These are phyloP conservation scores for Zelostemma sp. DNA, from an alignment of 1,140 invertebrate genomes.

Conservation along the genomic window DNA sequence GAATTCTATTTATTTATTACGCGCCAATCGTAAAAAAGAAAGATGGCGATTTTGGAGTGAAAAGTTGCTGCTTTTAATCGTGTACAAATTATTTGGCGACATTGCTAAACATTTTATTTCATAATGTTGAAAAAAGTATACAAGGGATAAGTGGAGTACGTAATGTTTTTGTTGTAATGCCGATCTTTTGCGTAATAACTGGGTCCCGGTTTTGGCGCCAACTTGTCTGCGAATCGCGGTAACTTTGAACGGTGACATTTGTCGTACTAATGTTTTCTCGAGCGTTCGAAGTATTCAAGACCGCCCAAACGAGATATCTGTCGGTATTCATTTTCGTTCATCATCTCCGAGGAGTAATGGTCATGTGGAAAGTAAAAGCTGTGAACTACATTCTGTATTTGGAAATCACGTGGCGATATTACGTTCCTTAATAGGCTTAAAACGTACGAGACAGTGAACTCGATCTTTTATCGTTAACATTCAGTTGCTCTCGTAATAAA, in stretches of 20 bases:
- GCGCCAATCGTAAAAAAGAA: too few species aligned
- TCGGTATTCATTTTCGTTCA: conserved; percentile 17
- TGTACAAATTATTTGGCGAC: too few species aligned
- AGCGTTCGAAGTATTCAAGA: background rate
- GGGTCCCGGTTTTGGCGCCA: background rate
- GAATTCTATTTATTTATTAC: background rate
- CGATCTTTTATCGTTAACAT: conserved; percentile 8
- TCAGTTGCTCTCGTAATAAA: background rate
- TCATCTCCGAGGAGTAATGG: conserved; percentile 28
- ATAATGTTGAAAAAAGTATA: too few species aligned
- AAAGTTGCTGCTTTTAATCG: too few species aligned
- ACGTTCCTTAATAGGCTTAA: conserved; percentile 29
- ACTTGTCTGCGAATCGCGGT: too few species aligned
- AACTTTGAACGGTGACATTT: too few species aligned
- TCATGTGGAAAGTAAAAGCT: conserved; percentile 37
- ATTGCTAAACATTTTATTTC: too few species aligned
- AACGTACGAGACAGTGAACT: background rate
- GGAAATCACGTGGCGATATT: conserved; percentile 34
- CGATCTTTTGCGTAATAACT: too few species aligned
- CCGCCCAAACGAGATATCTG: background rate
- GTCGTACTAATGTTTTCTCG: too few species aligned
- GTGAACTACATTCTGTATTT: conserved; percentile 44
- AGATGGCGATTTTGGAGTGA: too few species aligned
- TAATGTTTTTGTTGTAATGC: too few species aligned
- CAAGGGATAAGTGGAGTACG: too few species aligned